Conservation (phyloP, 2,888 invertebrate species). For the Dione juno region DNA sequence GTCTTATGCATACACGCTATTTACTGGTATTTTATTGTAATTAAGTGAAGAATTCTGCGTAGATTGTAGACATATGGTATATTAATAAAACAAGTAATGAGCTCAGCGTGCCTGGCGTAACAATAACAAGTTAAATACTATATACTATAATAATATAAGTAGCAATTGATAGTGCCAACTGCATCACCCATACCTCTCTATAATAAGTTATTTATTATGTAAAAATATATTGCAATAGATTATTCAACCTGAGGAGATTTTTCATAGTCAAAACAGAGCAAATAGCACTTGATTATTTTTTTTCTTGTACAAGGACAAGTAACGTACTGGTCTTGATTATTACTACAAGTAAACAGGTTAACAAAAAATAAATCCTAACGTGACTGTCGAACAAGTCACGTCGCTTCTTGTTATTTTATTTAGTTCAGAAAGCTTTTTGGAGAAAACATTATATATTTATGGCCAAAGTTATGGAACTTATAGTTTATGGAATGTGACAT, state of each 20-base stretch:
- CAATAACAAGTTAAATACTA: no score
- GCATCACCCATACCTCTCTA: background rate
- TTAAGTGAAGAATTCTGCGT: constrained; percentile 18
- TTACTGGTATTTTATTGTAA: constrained; percentile 3
- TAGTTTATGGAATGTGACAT: background rate
- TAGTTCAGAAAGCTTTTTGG: no score
- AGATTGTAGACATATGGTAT: background rate
- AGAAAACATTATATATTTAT: no score
- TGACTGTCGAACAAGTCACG: background rate
- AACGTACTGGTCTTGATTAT: background rate
- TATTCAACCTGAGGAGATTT: no score
- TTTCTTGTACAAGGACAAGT: background rate
- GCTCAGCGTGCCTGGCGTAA: background rate
- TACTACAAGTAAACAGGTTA: background rate
- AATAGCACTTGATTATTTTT: no score
- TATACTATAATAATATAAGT: background rate
- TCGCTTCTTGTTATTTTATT: background rate
- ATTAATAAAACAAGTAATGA: background rate
- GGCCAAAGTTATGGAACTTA: no score
- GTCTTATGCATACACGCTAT: constrained; percentile 13
- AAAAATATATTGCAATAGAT: no score
- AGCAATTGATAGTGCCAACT: background rate
- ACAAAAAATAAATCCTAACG: background rate
- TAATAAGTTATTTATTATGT: background rate
- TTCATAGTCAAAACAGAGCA: no score